Base-by-base conservation (phyloP, 2,888 invertebrate genomes). In the Polydrusus tereticollis region DNA sequence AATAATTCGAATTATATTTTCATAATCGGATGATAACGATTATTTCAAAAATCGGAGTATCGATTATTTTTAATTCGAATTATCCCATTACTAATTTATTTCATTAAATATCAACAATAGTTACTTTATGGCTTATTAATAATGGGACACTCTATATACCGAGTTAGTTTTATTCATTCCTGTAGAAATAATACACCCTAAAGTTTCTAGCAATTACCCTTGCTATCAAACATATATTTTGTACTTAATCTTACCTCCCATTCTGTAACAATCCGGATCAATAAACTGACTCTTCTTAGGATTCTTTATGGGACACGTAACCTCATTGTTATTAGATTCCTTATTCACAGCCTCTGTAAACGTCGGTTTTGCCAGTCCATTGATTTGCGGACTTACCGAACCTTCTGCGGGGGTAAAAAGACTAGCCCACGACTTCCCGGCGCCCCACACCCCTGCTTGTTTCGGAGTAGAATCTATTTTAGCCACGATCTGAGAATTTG, bases 181-280 rank as follows among this genome's bases (percentile, higher is more conserved):
- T n/a, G n/a, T n/a, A n/a, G n/a, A n/a, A n/a, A n/a, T n/a, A n/a
- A n/a, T n/a, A n/a, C n/a, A n/a, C n/a, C n/a, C n/a, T n/a, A n/a
- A n/a, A n/a, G n/a, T n/a, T n/a, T n/a, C n/a, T n/a, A n/a, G n/a
- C n/a, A n/a, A n/a, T n/a, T n/a, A n/a, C n/a, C n/a, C n/a, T n/a
- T n/a, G n/a, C n/a, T n/a, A n/a, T n/a, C n/a, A n/a, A n/a, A n/a
- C n/a, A n/a, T 29, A 52, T 52, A 14, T n/a, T 58, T 20, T 29
- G 4, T 58, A 21, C 2, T 18, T 38, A 36, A 68, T 85, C 86
- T 87, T 84, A 92, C 93, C 92, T 85, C 91, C 92, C 88, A 92
- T 90, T 80, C 91, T 88, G 79, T 90, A 90, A 0, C 90, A 89
- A 78, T 89, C 88, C 1, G 92, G 92, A 84, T 92, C 91, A 78